Base-by-base conservation (phyloP, 2,113 vertebrate genomes). In the Myotis davidii region DNA sequence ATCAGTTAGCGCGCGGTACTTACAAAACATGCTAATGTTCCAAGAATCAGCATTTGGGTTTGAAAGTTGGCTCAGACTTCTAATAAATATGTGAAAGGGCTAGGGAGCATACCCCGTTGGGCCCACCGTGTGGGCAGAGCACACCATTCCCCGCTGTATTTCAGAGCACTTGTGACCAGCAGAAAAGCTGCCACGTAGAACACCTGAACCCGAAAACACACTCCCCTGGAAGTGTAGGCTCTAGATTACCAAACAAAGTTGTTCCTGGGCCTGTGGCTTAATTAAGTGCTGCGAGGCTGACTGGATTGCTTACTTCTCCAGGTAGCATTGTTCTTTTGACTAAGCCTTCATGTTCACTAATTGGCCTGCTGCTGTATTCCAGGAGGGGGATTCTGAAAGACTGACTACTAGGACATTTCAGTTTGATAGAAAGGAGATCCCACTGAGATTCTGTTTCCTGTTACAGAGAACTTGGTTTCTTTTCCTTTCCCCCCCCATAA, bases 291-390 rank as follows among this genome's bases (percentile, higher is more conserved):
- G 73, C 2, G 37, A 96, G 37, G 39, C 96, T 96, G 81, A 69
- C 84, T 94, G 94, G 90, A 52, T 87, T 90, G 70, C 42, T 97
- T 48, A 65, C 87, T 93, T 89, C 48, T 97, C 52, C 92, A 95
- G 94, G 94, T 96, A 95, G 85, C 59, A 94, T 50, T 97, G 94
- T 97, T 94, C 94, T 96, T 96, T 97, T 92, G 91, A 92, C 92
- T 94, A 93, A 70, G 73, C 83, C 69, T 95, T 97, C 95, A 23
- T 96, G 37, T 56, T 96, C 95, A 76, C 97, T 97, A 98, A 97
- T 61, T 96, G 96, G 94, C 70, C 88, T 88, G 96, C 81, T 87
- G 88, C 56, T 89, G 74, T 2, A 97, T 96, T 95, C 77, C 29
- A 96, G 85, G 82, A 88, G 97, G 79, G 79, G 4, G 56, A 76